Evolutionary conservation across 2,113 vertebrate genomes (phyloP), one percentile per base, ranked within the genome.

Genomic region (Sterrhoptilus dennistouni): DNA sequence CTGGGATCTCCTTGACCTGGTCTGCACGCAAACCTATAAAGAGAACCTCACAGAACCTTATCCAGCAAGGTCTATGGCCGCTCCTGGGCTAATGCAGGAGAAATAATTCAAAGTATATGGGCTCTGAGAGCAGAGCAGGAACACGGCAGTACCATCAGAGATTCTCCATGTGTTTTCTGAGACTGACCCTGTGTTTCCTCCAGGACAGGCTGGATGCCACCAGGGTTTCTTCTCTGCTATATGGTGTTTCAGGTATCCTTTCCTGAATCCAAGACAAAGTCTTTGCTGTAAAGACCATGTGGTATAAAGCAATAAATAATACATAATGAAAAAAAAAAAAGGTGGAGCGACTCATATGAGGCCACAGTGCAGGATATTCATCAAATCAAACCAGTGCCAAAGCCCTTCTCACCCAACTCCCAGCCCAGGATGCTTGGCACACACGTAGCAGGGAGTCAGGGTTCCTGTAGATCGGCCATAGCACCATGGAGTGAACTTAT

Each of bases 141-240:
- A 2, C 70, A 71, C 5, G 38, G 36, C n/a, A 76, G 7, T 31
- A 47, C 19, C 15, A 14, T 6, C 44, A 83, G 15, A 33, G 22
- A 29, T 27, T 72, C 13, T 85, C 25, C 5, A 8, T 15, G 33
- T 29, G 13, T 69, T 72, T 50, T 53, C 77, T 78, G 38, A 57
- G 24, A 7, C 6, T 5, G 6, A 9, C 1, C n/a, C 15, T 25
- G 4, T 36, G 9, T 53, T 70, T 87, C 7, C 17, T 61, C 9
- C 4, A 3, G 64, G 0, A 3, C 74, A 61, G 35, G 5, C 47
- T 77, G 7, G 27, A 25, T 44, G 18, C 14, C 45, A 2, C 5
- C 1, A 3, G 14, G 5, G 4, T 4, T 45, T 89, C 14, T 13
- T 53, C 23, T n/a, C 45, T 33, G n/a, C 21, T 14, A 33, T 14